phyloP scores from a whole-genome alignment of 2,113 vertebrate genomes.

The Macrotis lagotis region DNA sequence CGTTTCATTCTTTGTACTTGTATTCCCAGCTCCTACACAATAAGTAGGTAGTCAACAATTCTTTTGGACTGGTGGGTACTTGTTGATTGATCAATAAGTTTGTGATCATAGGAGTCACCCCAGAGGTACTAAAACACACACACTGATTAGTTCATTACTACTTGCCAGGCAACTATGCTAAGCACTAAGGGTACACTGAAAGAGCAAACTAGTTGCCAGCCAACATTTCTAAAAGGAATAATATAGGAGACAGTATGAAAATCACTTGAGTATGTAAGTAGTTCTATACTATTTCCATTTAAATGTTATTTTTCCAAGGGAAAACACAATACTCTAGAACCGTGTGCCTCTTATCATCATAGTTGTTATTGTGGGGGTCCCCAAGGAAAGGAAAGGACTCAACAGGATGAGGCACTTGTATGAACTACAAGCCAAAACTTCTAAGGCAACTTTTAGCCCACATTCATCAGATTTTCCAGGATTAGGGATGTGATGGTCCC shows the following conservation, averaged over 20 bases:
- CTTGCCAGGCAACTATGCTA: not conserved
- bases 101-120: not conserved
- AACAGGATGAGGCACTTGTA: too few species aligned
- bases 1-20: not conserved
- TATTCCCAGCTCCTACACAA: not conserved
- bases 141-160: not conserved
- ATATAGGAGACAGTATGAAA: not conserved
- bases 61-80: not conserved
- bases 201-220: not conserved
- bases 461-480: too few species aligned
- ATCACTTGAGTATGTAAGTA: not conserved
- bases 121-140: too few species aligned
- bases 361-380: conserved; percentile 66
- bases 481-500: too few species aligned
- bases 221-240: not conserved
- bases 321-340: conserved; percentile 41
- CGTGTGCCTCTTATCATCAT: conserved; percentile 52
- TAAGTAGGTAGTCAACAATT: not conserved
- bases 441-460: too few species aligned
- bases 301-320: conserved; percentile 67
- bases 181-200: not conserved
- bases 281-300: not conserved
- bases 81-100: not conserved
- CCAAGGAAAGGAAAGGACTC: conserved; percentile 33
- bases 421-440: too few species aligned